Base-by-base conservation (phyloP, 1,140 invertebrate genomes). In the Rhyzopertha dominica region DNA sequence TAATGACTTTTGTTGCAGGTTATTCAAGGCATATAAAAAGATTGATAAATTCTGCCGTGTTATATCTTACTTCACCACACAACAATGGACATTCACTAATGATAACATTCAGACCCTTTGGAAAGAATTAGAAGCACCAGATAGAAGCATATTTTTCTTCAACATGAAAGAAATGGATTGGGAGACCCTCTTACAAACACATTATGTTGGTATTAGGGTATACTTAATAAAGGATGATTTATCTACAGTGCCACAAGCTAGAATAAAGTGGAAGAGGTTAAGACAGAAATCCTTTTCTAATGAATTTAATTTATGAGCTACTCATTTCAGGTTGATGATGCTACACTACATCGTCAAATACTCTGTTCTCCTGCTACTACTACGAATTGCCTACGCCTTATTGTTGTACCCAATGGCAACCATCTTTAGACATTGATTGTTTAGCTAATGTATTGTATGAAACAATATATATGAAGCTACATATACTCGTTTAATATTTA, bases 221-320 rank as follows among this genome's bases (percentile, higher is more conserved):
- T 87, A 83, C 57, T 59, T 89, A 9, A 66, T 87, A 1, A 85
- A 86, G 50, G 86, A 89, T 46, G 77, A 82, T 54, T 61, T 80
- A 9, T 76, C 67, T 5, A 83, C 78, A 16, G 60, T 87, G 28
- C 75, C 81, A 5, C 69, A 74, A 36, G 81, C 80, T 20, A 72
- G 73, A 12, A 78, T 78, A 39, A 76, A 65, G 51, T 73, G 72
- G 70, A 68, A 68, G 56, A 72, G 67, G 72, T 75, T 63, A n/a
- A n/a, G n/a, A n/a, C n/a, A n/a, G n/a, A n/a, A n/a, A n/a, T n/a
- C n/a, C n/a, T n/a, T n/a, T n/a, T n/a, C n/a, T n/a, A n/a, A n/a
- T n/a, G n/a, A n/a, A n/a, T n/a, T n/a, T n/a, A n/a, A n/a, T n/a
- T n/a, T n/a, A n/a, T n/a, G n/a, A n/a, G n/a, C n/a, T n/a, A n/a